Conservation (phyloP, 1,140 invertebrate species). For the Aplysia californica region DNA sequence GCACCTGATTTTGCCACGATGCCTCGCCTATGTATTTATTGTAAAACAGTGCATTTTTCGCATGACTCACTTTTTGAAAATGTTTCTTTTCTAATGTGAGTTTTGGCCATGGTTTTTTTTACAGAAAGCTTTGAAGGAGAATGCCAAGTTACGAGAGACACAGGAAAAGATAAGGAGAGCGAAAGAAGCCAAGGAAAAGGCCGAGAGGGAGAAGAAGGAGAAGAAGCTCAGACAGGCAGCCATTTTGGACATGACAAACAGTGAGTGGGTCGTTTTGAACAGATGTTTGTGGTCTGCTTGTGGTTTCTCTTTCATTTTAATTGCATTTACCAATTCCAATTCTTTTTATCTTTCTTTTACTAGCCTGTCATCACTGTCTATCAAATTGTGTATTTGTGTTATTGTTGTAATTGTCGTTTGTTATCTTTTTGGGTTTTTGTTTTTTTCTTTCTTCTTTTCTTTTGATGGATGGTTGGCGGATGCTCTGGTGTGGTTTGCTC, state of each 20-base stretch:
- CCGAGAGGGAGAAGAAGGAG: constrained; percentile 78
- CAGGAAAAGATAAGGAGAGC: constrained; percentile 89
- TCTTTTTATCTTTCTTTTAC: background rate
- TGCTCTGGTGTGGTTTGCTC: too few relatives aligned
- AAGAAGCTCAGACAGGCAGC: constrained; percentile 86
- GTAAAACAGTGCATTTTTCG: too few relatives aligned
- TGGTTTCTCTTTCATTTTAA: background rate
- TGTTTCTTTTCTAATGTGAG: too few relatives aligned
- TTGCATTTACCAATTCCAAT: background rate
- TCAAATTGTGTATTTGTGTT: background rate
- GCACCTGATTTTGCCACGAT: too few relatives aligned
- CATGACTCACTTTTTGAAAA: too few relatives aligned
- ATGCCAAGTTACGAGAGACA: constrained; percentile 82
- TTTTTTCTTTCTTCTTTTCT: background rate
- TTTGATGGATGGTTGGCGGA: too few relatives aligned
- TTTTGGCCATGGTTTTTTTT: too few relatives aligned
- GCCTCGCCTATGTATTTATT: too few relatives aligned
- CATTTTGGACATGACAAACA: constrained; percentile 90
- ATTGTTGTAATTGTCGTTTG: background rate
- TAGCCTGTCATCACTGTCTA: background rate
- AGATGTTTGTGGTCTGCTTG: background rate
- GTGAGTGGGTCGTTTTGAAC: constrained; percentile 49
- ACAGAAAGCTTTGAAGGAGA: constrained; percentile 83
- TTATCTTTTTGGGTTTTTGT: too few relatives aligned
- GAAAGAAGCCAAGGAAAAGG: constrained; percentile 85